Base-by-base conservation (phyloP, 2,113 vertebrate species). In the Xyrauchen texanus region DNA sequence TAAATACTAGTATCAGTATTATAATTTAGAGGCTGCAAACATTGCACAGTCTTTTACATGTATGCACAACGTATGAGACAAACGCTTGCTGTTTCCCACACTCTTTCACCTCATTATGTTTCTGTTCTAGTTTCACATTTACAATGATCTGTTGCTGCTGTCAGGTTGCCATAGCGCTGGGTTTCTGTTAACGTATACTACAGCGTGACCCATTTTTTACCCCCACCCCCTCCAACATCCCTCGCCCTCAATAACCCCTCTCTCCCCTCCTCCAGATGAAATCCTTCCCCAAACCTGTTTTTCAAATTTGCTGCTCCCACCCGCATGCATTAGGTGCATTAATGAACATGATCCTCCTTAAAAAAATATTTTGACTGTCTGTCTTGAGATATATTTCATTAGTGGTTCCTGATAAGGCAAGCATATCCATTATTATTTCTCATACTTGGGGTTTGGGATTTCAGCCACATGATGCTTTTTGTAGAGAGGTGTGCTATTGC, bases 111-210 rank as follows among this genome's bases (percentile, higher is more conserved):
- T 75, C 72, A 75, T 75, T 75, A 6, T 21, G 11, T 63, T 75
- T 75, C 72, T 75, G 58, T 42, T 72, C 55, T n/a, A 47, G 70
- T 72, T 72, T 60, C 55, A 47, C 5, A 13, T 72, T 45, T 46
- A 47, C 55, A 47, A 55, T 47, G 70, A 63, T 63, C 44, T 12
- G 61, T 46, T 52, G 72, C 73, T 55, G 60, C 60, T 65, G 61
- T 64, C 62, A 42, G 16, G 74, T 76, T 76, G 74, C 74, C 74
- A 76, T 76, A 76, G 72, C 7, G 16, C 16, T 75, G 72, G 5
- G 61, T 65, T 76, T 65, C 62, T 65, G 74, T 65, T 49, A 65
- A 62, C 49, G 7, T 49, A 16, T 49, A 21, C 46, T 0, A 52
- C 46, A 47, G 16, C 47, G 74, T 76, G 74, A 76, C 73, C 74